These are phyloP conservation scores for Halictus ligatus DNA, from an alignment of 2,888 invertebrate genomes.

Conservation along the genomic window DNA sequence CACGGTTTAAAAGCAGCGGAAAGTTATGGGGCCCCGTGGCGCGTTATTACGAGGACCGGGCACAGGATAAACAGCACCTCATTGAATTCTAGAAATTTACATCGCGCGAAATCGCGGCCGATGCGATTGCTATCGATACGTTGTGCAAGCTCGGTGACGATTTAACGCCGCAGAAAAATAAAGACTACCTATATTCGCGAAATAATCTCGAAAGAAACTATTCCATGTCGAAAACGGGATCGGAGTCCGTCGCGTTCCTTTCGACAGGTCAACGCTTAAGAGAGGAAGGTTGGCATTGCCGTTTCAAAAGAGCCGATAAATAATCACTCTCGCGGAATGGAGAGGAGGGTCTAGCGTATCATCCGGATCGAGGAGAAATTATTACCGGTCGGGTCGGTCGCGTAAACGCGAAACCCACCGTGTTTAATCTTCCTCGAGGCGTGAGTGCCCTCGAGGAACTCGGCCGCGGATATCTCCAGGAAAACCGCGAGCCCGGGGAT, in stretches of 20 bases:
- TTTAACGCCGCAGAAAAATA: constrained; percentile 39
- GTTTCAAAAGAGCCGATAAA: neutral
- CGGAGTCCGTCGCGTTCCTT: neutral
- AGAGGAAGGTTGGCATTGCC: neutral
- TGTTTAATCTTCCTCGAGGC: constrained; percentile 10
- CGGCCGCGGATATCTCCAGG: neutral
- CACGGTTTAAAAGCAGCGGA: constrained; percentile 40
- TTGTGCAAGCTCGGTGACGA: constrained; percentile 43
- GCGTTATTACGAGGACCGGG: constrained; percentile 1
- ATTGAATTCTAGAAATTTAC: constrained; percentile 59
- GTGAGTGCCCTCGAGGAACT: constrained; percentile 11
- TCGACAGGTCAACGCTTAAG: neutral
- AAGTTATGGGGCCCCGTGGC: constrained; percentile 41
- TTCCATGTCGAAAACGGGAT: neutral
- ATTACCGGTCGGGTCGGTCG: neutral
- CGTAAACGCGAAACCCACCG: neutral
- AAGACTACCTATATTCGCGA: neutral
- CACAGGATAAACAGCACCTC: constrained; percentile 28
- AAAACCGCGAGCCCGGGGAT: neutral
- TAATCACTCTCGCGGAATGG: neutral
- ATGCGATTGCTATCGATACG: constrained; percentile 43
- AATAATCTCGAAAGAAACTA: too few relatives aligned
- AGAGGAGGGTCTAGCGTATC: neutral
- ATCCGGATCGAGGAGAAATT: neutral
- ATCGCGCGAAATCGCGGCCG: constrained; percentile 19